Percentiles rank a stretch among this genome's conserved stretches.
Conservation (phyloP, 2,888 invertebrate species). For the Willowsia nigromaculata region DNA sequence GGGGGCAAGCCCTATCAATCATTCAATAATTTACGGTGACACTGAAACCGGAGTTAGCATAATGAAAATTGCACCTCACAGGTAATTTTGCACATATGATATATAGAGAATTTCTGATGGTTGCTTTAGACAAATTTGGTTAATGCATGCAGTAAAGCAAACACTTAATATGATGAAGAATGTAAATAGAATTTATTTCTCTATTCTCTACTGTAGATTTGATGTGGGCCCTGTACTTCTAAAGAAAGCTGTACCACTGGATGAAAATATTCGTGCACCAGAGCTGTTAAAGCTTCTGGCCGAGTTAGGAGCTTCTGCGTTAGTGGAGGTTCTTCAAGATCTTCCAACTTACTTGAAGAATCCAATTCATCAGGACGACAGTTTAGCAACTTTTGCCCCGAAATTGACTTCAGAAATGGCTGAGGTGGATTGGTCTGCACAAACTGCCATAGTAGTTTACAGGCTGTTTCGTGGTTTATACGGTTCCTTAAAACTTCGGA, state of each 20-base stretch:
- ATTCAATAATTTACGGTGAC: constrained; percentile 92
- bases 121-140: too few species aligned
- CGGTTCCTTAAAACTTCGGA: constrained; percentile 75
- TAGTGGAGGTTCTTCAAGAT: constrained; percentile 68
- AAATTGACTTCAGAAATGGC: constrained; percentile 85
- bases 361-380: constrained; percentile 67
- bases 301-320: constrained; percentile 61
- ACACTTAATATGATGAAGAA: neutral
- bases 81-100: constrained; percentile 79
- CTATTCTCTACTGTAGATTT: constrained; percentile 73
- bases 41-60: constrained; percentile 90
- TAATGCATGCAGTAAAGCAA: neutral
- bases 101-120: neutral
- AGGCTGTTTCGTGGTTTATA: constrained; percentile 86
- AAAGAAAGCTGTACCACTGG: constrained; percentile 60
- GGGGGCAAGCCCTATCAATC: constrained; percentile 94
- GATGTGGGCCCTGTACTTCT: constrained; percentile 76
- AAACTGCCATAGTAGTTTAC: constrained; percentile 85
- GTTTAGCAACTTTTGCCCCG: constrained; percentile 83
- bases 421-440: constrained; percentile 85
- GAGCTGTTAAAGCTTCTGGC: constrained; percentile 69
- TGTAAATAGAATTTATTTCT: too few species aligned
- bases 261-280: constrained; percentile 74
- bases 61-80: constrained; percentile 90
- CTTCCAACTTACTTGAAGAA: constrained; percentile 48